A percentile compares a stretch with the other conserved stretches of the same genome.
phyloP scores from a whole-genome alignment of 2,797 vertebrate genomes.

The Lemur catta region DNA sequence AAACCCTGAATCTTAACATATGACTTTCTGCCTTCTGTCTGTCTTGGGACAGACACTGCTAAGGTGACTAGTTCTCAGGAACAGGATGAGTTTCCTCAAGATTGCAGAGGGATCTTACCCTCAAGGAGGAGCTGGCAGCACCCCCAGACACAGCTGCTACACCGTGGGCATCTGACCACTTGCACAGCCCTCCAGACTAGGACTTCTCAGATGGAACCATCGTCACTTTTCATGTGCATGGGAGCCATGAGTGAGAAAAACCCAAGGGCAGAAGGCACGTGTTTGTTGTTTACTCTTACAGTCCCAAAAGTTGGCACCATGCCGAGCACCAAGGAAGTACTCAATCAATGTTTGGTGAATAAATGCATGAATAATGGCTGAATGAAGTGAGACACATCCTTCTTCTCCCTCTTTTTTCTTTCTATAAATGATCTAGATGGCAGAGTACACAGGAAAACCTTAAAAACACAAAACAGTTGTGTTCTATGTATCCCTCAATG shows the following conservation, averaged over 20 bases:
- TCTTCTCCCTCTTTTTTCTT: background rate
- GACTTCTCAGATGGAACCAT: background rate
- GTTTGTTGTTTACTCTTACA: fast-evolving
- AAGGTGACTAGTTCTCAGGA: background rate
- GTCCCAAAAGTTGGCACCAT: fast-evolving
- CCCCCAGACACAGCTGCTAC: fast-evolving
- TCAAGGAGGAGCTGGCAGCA: background rate
- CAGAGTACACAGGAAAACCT: background rate
- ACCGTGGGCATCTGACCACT: fast-evolving
- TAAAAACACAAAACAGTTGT: background rate
- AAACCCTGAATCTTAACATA: background rate
- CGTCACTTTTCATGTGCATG: fast-evolving
- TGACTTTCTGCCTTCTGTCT: constrained; percentile 32
- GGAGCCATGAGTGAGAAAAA: background rate
- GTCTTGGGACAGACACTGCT: background rate
- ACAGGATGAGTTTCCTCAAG: constrained; percentile 35
- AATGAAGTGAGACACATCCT: background rate
- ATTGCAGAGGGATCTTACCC: constrained; percentile 27
- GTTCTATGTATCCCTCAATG: too few species aligned
- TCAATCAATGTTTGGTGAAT: background rate
- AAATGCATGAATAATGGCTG: background rate
- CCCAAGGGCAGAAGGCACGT: fast-evolving
- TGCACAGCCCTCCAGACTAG: background rate
- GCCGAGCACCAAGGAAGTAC: background rate
- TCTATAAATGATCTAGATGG: background rate